Conservation (phyloP, 2,797 vertebrate genomes). For the Phrynocephalus vlangalii region DNA sequence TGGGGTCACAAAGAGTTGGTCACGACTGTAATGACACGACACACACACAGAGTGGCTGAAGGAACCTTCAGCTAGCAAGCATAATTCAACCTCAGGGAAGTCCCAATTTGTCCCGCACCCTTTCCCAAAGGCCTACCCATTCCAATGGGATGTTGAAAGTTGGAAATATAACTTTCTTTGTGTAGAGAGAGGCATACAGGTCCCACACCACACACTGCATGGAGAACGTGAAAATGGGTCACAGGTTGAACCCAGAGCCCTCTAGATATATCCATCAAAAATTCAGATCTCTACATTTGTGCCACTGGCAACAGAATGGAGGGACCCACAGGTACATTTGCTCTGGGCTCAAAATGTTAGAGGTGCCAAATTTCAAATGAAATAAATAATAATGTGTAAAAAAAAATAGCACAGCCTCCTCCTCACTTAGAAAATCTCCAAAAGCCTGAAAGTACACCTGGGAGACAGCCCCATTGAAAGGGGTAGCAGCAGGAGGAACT, state of each 20-base stretch:
- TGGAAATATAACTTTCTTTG: neutral
- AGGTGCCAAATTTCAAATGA: too few species aligned
- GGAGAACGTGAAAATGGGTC: neutral
- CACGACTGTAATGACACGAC: too few species aligned
- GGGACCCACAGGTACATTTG: too few species aligned
- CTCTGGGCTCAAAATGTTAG: too few species aligned
- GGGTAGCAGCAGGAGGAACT: too few species aligned
- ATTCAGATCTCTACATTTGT: too few species aligned
- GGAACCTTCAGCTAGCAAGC: neutral
- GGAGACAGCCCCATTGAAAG: too few species aligned
- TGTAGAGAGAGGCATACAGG: neutral
- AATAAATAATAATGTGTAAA: too few species aligned
- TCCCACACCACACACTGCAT: neutral
- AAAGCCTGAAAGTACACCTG: too few species aligned
- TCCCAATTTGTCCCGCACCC: neutral
- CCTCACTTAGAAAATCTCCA: too few species aligned
- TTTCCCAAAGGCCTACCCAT: neutral
- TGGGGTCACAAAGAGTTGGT: too few species aligned
- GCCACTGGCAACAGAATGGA: neutral
- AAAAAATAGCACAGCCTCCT: too few species aligned
- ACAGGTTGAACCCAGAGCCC: neutral
- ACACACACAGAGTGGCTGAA: neutral
- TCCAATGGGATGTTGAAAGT: neutral
- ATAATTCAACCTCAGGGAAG: neutral
- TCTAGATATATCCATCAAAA: neutral